Percentiles rank a stretch among this genome's conserved stretches.
phyloP scores from a whole-genome alignment of 2,888 invertebrate species.

The Abrostola triplasia region DNA sequence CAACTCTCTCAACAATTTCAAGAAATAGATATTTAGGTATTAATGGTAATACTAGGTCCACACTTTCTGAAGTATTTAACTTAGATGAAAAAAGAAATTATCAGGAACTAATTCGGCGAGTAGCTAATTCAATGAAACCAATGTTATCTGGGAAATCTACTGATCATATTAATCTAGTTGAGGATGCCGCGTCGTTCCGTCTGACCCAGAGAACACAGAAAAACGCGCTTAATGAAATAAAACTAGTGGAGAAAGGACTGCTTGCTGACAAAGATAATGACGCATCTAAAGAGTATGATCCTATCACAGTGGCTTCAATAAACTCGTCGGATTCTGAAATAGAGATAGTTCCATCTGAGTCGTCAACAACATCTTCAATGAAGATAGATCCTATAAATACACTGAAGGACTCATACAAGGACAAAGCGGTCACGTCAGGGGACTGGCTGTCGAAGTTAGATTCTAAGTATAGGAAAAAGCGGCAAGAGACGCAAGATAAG shows the following conservation, averaged over 20 bases:
- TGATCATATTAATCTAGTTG: slow-evolving; percentile 74
- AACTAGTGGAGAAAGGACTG: slow-evolving; percentile 71
- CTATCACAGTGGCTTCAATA: slow-evolving; percentile 81
- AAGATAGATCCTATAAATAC: slow-evolving; percentile 86
- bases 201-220: slow-evolving; percentile 74
- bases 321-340: slow-evolving; percentile 84
- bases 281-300: slow-evolving; percentile 76
- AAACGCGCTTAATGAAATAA: slow-evolving; percentile 75
- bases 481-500: slow-evolving; percentile 77
- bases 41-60: slow-evolving; percentile 76
- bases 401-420: slow-evolving; percentile 87
- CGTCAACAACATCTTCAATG: slow-evolving; percentile 78
- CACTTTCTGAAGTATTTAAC: slow-evolving; percentile 85
- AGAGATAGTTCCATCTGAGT: slow-evolving; percentile 79
- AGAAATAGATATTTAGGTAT: slow-evolving; percentile 70
- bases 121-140: slow-evolving; percentile 70
- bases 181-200: slow-evolving; percentile 76
- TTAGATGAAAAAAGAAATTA: slow-evolving; percentile 88
- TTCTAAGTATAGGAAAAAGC: slow-evolving; percentile 81
- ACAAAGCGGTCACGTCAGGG: slow-evolving; percentile 80
- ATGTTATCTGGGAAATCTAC: slow-evolving; percentile 61
- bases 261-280: slow-evolving; percentile 69
- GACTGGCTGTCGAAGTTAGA: slow-evolving; percentile 88
- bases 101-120: slow-evolving; percentile 84
- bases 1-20: slow-evolving; percentile 65